Conservation (phyloP, 2,888 invertebrate species). For the Phorcus lineatus region DNA sequence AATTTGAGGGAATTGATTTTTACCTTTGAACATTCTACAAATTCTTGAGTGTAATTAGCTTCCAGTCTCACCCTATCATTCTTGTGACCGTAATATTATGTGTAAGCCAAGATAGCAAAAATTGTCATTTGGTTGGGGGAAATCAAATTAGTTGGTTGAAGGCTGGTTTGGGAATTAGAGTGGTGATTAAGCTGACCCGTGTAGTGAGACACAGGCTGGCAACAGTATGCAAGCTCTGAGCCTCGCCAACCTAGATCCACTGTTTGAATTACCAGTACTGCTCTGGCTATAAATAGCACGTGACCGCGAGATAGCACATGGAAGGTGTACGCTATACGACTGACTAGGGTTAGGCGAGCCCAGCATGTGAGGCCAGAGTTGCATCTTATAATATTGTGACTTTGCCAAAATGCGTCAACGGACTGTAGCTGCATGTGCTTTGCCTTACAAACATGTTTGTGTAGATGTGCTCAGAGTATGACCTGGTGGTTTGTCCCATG, state of each 20-base stretch:
- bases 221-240: background rate
- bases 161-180: background rate
- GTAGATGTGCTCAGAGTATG: too few species aligned
- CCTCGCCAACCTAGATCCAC: background rate
- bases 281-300: background rate
- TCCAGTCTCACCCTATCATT: too few species aligned
- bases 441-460: background rate
- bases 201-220: background rate
- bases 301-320: constrained; percentile 5
- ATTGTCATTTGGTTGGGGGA: background rate
- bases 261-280: background rate
- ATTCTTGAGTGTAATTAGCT: too few species aligned
- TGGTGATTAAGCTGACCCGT: constrained; percentile 1
- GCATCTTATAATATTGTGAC: background rate
- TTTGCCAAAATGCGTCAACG: background rate
- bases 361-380: background rate
- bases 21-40: too few species aligned
- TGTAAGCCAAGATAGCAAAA: too few species aligned
- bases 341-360: background rate
- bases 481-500: too few species aligned
- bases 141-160: constrained; percentile 3
- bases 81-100: too few species aligned
- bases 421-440: background rate
- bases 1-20: too few species aligned
- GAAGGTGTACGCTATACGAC: background rate